Conservation (phyloP, 2,797 vertebrate genomes). For the Macropus fuliginosus region DNA sequence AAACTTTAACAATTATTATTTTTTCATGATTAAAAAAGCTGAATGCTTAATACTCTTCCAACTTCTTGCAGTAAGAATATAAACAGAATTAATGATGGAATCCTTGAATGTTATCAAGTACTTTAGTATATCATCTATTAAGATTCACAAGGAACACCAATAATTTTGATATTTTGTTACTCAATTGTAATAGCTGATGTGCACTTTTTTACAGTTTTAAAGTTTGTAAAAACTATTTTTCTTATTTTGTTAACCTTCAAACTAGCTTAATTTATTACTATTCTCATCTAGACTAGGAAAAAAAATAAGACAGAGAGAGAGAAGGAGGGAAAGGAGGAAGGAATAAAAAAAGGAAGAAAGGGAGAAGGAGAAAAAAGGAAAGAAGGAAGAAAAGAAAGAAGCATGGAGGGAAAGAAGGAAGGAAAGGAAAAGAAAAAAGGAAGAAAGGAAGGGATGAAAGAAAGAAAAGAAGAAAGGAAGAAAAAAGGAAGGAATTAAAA, state of each 20-base stretch:
- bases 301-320: background rate
- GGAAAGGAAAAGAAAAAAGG: no score
- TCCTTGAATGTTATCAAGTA: background rate
- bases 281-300: background rate
- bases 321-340: background rate
- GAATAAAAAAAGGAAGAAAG: no score
- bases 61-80: slow-evolving; percentile 12
- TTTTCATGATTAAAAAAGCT: slow-evolving; percentile 14
- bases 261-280: background rate
- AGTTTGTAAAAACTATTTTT: background rate
- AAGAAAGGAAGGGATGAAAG: no score
- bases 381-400: no score
- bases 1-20: slow-evolving; percentile 30
- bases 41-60: background rate
- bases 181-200: background rate
- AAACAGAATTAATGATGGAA: slow-evolving; percentile 44
- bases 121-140: background rate
- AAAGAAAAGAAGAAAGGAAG: no score
- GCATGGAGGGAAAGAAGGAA: no score
- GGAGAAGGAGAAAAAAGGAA: background rate
- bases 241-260: background rate
- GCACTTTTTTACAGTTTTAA: background rate
- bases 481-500: no score
- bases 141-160: background rate
- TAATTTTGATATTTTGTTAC: background rate